Conservation (phyloP, 35 echinoderm and acorn worm genomes). For the Ophiothrix spiculata region DNA sequence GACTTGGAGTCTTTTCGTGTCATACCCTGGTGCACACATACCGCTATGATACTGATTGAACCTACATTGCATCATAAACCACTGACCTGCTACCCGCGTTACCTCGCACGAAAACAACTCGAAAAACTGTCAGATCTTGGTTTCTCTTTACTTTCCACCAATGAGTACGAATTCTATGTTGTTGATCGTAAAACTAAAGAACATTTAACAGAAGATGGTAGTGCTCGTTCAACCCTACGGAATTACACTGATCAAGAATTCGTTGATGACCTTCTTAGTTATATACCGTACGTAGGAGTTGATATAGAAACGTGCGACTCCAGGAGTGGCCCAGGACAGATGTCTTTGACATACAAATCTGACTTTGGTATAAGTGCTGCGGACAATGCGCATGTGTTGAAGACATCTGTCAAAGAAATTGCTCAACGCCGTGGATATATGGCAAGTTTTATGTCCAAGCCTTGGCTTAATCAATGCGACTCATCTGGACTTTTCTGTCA, state of each 20-base stretch:
- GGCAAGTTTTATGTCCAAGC: conserved; percentile 75
- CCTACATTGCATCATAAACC: conserved; percentile 9
- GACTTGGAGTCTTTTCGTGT: conserved; percentile 67
- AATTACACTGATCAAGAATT: conserved; percentile 46
- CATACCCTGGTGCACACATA: conserved; percentile 58
- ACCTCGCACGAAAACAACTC: conserved; percentile 56
- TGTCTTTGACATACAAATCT: conserved; percentile 61
- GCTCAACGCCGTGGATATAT: conserved; percentile 50
- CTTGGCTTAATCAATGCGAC: conserved; percentile 25
- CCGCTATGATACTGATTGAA: conserved; percentile 42
- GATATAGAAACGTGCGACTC: conserved; percentile 48
- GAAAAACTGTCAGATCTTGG: conserved; percentile 43
- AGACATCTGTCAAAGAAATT: conserved; percentile 72
- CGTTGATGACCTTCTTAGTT: conserved; percentile 27
- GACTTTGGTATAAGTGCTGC: conserved; percentile 54
- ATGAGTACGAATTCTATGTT: conserved; percentile 81
- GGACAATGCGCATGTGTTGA: conserved; percentile 56
- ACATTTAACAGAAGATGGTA: conserved; percentile 35
- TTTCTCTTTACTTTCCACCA: conserved; percentile 34
- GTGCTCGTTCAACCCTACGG: conserved; percentile 43
- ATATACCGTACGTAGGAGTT: conserved; percentile 38
- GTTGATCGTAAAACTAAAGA: conserved; percentile 45
- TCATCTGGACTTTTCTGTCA: conserved; percentile 56
- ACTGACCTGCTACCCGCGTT: conserved; percentile 29
- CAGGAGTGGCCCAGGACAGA: conserved; percentile 37